These are phyloP conservation scores for Gallinago nigripennis DNA, from an alignment of 2,797 vertebrate species.

Conservation along the genomic window DNA sequence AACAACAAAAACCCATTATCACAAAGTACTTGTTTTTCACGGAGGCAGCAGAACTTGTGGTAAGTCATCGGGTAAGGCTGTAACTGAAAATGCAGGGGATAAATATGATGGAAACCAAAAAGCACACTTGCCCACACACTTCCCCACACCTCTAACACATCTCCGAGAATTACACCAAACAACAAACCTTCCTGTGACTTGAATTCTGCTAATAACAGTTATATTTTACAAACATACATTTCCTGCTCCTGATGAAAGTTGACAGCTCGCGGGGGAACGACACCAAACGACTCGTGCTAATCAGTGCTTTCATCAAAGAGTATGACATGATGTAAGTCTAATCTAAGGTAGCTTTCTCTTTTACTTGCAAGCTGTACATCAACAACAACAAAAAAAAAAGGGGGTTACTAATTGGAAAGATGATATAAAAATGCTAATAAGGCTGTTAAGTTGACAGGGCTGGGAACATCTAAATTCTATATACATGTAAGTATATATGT, in stretches of 20 bases:
- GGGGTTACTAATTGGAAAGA: slow-evolving; percentile 49
- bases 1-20: slow-evolving; percentile 25
- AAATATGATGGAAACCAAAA: slow-evolving; percentile 12
- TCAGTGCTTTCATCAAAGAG: slow-evolving; percentile 46
- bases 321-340: not conserved
- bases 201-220: slow-evolving; percentile 9
- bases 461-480: slow-evolving; percentile 40
- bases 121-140: slow-evolving; percentile 22
- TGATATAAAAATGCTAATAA: slow-evolving; percentile 66
- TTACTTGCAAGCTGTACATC: slow-evolving; percentile 8
- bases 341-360: not conserved
- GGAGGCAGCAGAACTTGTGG: slow-evolving; percentile 19
- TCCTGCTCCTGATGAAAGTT: slow-evolving; percentile 11
- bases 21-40: slow-evolving; percentile 34
- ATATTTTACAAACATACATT: not conserved
- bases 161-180: not conserved
- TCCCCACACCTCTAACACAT: not conserved
- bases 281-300: not conserved
- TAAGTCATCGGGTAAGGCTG: not conserved
- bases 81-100: slow-evolving; percentile 7
- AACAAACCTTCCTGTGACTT: not conserved
- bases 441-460: slow-evolving; percentile 38
- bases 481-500: not conserved
- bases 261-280: not conserved
- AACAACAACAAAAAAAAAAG: not conserved